These are phyloP conservation scores for Solenopsis invicta DNA, from an alignment of 1,140 invertebrate genomes.

Conservation along the genomic window DNA sequence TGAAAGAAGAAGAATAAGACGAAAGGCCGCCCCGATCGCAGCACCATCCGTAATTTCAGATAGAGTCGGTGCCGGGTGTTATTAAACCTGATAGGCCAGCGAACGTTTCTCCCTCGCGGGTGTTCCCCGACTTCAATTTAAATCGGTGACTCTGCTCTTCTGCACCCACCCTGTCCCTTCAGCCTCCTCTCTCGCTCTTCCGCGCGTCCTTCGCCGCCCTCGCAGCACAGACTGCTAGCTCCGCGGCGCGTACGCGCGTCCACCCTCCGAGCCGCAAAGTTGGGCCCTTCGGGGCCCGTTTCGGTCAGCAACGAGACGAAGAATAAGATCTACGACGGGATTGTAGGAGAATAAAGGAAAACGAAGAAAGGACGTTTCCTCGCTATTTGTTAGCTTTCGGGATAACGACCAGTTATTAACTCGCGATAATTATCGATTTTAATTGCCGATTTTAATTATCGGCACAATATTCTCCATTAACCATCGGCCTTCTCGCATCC, in stretches of 20 bases:
- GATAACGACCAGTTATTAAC: constrained; percentile 84
- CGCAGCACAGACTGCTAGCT: constrained; percentile 33
- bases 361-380: constrained; percentile 54
- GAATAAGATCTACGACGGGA: constrained; percentile 68
- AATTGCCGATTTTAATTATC: constrained; percentile 78
- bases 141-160: constrained; percentile 85
- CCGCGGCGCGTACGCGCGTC: constrained; percentile 41
- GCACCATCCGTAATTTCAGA: constrained; percentile 76
- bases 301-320: constrained; percentile 61
- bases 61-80: constrained; percentile 77
- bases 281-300: constrained; percentile 60
- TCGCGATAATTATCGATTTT: constrained; percentile 85
- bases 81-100: constrained; percentile 78
- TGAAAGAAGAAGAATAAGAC: constrained; percentile 25
- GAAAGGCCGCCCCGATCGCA: constrained; percentile 62
- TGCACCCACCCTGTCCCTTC: constrained; percentile 66
- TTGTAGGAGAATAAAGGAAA: constrained; percentile 64
- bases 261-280: constrained; percentile 70
- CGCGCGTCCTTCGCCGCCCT: constrained; percentile 64
- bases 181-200: constrained; percentile 56
- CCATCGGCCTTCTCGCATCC: constrained; percentile 1
- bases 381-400: constrained; percentile 78
- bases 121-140: constrained; percentile 85
- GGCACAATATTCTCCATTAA: constrained; percentile 70
- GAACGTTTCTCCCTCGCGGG: constrained; percentile 81